Conservation (phyloP, 2,797 vertebrate genomes). For the Knipowitschia caucasica region DNA sequence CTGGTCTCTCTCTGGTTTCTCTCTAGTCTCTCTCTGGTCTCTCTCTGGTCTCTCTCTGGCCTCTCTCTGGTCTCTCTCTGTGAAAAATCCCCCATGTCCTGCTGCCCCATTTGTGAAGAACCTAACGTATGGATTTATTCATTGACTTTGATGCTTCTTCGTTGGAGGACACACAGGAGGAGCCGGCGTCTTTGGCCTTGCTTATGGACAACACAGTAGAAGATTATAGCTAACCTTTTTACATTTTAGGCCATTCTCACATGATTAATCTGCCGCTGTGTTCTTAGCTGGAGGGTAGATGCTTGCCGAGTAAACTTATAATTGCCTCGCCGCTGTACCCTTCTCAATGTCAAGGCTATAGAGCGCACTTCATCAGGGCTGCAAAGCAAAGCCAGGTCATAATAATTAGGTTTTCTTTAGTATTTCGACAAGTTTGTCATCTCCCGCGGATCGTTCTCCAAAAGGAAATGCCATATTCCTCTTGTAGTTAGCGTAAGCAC, state of each 20-base stretch:
- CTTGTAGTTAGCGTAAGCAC: neutral
- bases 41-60: conserved; percentile 16
- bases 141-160: conserved; percentile 64
- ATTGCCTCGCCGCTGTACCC: conserved; percentile 61
- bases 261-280: conserved; percentile 71
- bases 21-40: conserved; percentile 17
- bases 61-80: conserved; percentile 15
- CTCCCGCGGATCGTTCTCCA: neutral
- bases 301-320: conserved; percentile 63
- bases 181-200: conserved; percentile 16
- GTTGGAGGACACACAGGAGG: conserved; percentile 58
- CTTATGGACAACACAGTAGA: conserved; percentile 55
- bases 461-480: neutral
- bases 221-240: conserved; percentile 68
- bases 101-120: conserved; percentile 47
- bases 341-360: conserved; percentile 67
- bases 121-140: conserved; percentile 68
- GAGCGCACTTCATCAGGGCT: conserved; percentile 43
- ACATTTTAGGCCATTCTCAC: conserved; percentile 64
- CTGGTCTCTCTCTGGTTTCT: conserved; percentile 15
- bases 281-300: conserved; percentile 65
- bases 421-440: conserved; percentile 2
- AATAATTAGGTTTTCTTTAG: conserved; percentile 8
- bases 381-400: conserved; percentile 23
- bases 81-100: conserved; percentile 50